phyloP scores from a whole-genome alignment of 92 coral and sea anemone genomes.

The Umimayanthus chanpuru region DNA sequence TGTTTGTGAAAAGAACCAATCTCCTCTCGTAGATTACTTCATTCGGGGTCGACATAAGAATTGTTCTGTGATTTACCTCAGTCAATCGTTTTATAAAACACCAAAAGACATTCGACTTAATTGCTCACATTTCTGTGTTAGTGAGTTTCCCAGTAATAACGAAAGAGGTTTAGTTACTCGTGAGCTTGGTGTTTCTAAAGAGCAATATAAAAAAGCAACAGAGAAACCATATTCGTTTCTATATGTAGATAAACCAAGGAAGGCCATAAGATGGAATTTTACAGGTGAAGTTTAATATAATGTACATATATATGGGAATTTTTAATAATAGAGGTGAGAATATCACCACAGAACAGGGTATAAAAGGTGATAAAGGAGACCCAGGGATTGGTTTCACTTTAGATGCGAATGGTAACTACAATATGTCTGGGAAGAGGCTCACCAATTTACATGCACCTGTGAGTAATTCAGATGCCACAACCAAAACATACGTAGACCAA shows the following conservation, averaged over 20 bases:
- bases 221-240: not conserved
- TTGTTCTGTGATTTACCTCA: not conserved
- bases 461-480: no score
- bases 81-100: not conserved
- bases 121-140: not conserved
- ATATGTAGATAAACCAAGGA: not conserved
- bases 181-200: not conserved
- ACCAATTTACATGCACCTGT: no score
- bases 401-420: not conserved
- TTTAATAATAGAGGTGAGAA: not conserved
- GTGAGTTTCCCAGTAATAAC: not conserved
- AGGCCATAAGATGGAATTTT: not conserved
- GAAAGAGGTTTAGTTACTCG: not conserved
- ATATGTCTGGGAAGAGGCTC: not conserved
- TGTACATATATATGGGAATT: not conserved
- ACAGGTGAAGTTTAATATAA: not conserved
- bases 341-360: no score
- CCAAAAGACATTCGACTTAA: not conserved
- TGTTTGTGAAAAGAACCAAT: not conserved
- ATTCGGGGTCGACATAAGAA: not conserved
- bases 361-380: no score
- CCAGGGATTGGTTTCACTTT: no score
- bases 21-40: not conserved
- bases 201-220: not conserved
- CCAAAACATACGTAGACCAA: no score